Evolutionary conservation across 1,140 invertebrate genomes (phyloP).

Genomic region (Aphis gossypii): DNA sequence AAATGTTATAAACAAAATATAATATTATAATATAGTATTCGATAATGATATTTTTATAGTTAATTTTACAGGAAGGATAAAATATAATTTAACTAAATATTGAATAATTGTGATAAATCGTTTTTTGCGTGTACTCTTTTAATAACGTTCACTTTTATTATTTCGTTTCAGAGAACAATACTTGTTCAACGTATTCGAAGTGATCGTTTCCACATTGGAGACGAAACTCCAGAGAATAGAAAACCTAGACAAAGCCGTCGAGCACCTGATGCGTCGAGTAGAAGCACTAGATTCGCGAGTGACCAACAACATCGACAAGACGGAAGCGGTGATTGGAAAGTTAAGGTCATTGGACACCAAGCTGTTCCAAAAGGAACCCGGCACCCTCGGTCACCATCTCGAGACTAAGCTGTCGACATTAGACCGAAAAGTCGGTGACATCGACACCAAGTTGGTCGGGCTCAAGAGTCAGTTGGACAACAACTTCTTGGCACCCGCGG

Average conservation of each 20-base stretch:
- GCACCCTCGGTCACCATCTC: constrained; percentile 65
- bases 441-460: constrained; percentile 78
- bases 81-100: background rate
- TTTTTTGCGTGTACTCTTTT: background rate
- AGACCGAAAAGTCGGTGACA: constrained; percentile 81
- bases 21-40: background rate
- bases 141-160: constrained; percentile 27
- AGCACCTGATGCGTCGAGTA: constrained; percentile 82
- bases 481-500: constrained; percentile 79
- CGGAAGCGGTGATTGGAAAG: constrained; percentile 79
- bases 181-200: constrained; percentile 86
- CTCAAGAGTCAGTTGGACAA: constrained; percentile 83
- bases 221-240: constrained; percentile 86
- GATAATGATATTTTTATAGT: background rate
- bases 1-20: background rate
- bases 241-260: constrained; percentile 84
- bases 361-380: constrained; percentile 69
- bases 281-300: constrained; percentile 81
- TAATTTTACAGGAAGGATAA: background rate
- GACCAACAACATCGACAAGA: constrained; percentile 83
- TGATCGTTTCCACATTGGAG: constrained; percentile 85
- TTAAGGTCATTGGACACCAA: constrained; percentile 76
- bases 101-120: background rate
- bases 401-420: constrained; percentile 72
- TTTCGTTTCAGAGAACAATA: constrained; percentile 83